Conservation (phyloP, 2,888 invertebrate genomes). For the Mesorhabditis belari region DNA sequence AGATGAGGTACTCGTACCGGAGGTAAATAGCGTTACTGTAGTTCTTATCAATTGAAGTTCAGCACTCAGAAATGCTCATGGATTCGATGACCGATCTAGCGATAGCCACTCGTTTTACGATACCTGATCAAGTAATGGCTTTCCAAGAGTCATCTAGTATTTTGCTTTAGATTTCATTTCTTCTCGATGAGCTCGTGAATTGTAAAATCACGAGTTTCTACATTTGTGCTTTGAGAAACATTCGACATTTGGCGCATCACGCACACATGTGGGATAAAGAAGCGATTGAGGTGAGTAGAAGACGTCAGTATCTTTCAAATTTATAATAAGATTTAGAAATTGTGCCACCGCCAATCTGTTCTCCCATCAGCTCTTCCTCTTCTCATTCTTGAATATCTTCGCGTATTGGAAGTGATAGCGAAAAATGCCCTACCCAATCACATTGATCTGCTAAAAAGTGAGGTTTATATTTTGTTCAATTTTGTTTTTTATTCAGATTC, state of each 20-base stretch:
- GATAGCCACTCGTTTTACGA: neutral
- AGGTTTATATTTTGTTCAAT: no score
- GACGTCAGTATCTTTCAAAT: no score
- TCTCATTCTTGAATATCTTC: no score
- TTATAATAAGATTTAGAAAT: neutral
- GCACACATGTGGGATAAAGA: neutral
- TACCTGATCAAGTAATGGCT: neutral
- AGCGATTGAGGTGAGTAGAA: neutral
- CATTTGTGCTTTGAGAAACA: neutral
- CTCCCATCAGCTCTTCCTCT: no score
- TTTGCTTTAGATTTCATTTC: neutral
- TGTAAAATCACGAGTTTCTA: neutral
- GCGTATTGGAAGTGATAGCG: neutral
- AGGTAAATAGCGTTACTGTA: neutral
- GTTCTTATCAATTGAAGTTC: neutral
- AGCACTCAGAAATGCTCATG: neutral
- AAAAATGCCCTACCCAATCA: neutral
- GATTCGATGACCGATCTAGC: neutral
- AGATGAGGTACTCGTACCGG: neutral
- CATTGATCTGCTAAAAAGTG: neutral
- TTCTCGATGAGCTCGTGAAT: neutral
- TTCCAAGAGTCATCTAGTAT: neutral
- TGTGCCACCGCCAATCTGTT: neutral
- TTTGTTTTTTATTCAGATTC: no score
- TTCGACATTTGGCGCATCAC: neutral